A percentile compares a stretch with the other conserved stretches of the same genome.
Evolutionary conservation across 2,113 vertebrate genomes (phyloP).

Genomic region (Myodes glareolus): DNA sequence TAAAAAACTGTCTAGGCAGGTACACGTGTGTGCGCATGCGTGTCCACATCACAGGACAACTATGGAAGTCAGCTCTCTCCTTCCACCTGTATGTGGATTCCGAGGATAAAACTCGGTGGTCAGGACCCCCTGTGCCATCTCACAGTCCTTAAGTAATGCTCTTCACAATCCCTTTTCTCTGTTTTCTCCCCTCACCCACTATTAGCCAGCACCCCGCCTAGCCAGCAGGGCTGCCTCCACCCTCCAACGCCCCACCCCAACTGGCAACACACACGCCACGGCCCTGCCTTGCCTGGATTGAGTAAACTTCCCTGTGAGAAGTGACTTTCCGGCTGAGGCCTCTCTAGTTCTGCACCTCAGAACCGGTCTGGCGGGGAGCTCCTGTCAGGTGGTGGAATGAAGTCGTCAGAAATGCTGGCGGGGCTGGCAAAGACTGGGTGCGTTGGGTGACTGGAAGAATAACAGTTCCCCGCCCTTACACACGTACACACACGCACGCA

Average conservation of each 20-base stretch:
- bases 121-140: neutral
- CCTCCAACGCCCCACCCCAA: neutral
- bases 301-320: neutral
- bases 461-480: neutral
- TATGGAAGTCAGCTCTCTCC: neutral
- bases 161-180: neutral
- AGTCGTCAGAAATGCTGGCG: neutral
- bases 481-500: neutral
- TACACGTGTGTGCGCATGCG: no score
- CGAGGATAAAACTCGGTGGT: neutral
- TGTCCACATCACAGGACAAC: neutral
- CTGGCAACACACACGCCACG: neutral
- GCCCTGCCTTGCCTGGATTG: neutral
- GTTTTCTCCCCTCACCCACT: neutral
- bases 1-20: neutral
- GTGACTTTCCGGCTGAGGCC: neutral
- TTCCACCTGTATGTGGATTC: neutral
- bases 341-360: neutral
- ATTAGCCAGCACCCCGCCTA: neutral
- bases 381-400: neutral
- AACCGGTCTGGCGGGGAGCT: neutral
- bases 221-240: neutral
- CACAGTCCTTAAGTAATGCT: neutral
- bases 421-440: neutral
- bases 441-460: neutral